Evolutionary conservation across 2,888 invertebrate genomes (phyloP), one percentile per base, ranked within the genome.

Genomic region (Drosophila lutescens): DNA sequence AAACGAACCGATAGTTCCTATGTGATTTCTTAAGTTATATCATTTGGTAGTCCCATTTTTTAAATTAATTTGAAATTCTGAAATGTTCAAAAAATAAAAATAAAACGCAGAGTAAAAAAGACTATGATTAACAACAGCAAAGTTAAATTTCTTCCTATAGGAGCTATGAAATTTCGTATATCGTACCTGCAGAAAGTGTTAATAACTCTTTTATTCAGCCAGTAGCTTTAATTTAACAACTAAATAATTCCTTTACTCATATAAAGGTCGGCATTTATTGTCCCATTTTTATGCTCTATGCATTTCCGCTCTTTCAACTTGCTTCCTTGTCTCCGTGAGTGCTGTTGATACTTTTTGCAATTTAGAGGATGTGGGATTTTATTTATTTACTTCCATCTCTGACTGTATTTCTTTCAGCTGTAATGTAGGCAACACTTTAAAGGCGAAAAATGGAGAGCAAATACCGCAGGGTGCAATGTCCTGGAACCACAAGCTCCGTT

Each of bases 401-500:
- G 5, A 12, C 15, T 10, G 9, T 7, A 7, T 15, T 41, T 23
- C 15, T 20, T 13, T 34, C 32, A n/a, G 43, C 55, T 34, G 43
- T n/a, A 50, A 67, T 43, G 67, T 58, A 65, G 62, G 62, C 68
- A 59, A 65, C 69, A 60, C 49, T 60, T 73, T 74, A 38, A 66
- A 34, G 26, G 23, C 32, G 40, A 60, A 70, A 74, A 44, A 66
- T 74, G 36, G 32, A 56, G 46, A 51, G 41, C 44, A 63, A 70
- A 66, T 68, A 59, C 50, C 67, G 50, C 51, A 73, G 58, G 66
- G 82, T 72, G 82, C 88, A 86, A 76, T 83, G 84, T 83, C 76
- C 83, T 81, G 63, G 41, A 59, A 78, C 83, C 67, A 55, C 67
- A 74, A 75, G 60, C 69, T 72, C 61, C 65, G 63, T 61, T 86